A percentile compares a stretch with the other conserved stretches of the same genome.
Conservation (phyloP, 2,888 invertebrate genomes). For the Cantharis rustica region DNA sequence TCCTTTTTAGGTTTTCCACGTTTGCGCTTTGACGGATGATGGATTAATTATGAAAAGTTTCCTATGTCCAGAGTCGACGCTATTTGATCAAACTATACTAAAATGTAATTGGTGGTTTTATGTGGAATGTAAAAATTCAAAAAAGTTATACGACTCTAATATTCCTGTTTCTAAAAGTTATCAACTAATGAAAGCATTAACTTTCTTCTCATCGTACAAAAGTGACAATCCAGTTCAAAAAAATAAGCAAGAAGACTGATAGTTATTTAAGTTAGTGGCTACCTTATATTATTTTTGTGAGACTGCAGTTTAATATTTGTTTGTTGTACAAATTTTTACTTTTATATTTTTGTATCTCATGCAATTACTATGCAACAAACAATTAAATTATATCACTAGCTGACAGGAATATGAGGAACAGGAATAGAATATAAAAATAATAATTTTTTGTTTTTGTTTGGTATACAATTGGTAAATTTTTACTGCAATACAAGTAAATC, state of each 20-base stretch:
- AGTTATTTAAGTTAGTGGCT: conserved; percentile 1
- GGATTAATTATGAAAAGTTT: conserved; percentile 91
- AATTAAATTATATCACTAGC: background rate
- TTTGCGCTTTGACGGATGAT: conserved; percentile 87
- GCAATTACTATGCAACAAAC: background rate
- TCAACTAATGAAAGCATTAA: conserved; percentile 87
- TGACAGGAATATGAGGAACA: too few species aligned
- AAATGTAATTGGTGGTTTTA: conserved; percentile 97
- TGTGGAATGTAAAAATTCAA: conserved; percentile 84
- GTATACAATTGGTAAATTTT: background rate
- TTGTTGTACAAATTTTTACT: background rate
- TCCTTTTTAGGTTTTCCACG: conserved; percentile 79
- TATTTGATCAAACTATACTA: conserved; percentile 88
- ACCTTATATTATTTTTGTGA: background rate
- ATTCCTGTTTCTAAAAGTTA: conserved; percentile 91
- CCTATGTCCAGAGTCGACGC: conserved; percentile 86
- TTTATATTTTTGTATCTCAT: background rate
- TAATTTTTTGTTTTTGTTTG: background rate
- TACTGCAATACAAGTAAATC: background rate
- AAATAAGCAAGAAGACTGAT: conserved; percentile 41
- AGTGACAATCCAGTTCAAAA: conserved; percentile 58
- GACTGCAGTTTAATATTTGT: background rate
- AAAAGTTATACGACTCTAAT: conserved; percentile 83
- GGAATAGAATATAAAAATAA: background rate
- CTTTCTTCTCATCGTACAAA: conserved; percentile 85